A percentile compares a stretch with the other conserved stretches of the same genome.
Evolutionary conservation across 2,113 vertebrate species (phyloP).

Genomic region (Chaetops frenatus): DNA sequence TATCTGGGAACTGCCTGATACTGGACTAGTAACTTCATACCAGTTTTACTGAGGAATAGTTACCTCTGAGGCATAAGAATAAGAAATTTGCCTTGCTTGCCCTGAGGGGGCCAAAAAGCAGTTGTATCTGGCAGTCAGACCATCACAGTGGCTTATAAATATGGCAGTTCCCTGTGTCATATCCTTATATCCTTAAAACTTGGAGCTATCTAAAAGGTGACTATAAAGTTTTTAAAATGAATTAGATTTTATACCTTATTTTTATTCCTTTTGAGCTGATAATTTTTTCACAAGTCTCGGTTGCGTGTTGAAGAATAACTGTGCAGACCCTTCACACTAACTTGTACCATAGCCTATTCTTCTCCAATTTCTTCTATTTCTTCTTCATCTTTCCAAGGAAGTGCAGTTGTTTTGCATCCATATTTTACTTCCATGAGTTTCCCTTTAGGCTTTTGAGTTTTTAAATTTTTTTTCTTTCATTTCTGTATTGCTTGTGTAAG

Average conservation of each 20-base stretch:
- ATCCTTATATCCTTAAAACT: neutral
- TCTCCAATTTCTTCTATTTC: neutral
- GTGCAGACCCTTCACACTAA: neutral
- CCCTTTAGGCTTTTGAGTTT: neutral
- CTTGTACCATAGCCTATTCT: neutral
- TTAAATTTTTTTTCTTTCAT: neutral
- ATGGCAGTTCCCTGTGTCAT: neutral
- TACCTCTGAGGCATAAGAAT: neutral
- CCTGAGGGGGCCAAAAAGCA: neutral
- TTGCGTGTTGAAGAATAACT: neutral
- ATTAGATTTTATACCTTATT: neutral
- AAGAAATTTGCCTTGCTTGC: neutral
- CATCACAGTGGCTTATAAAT: neutral
- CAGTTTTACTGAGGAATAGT: neutral
- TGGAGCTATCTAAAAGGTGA: neutral
- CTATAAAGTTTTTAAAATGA: fast-evolving
- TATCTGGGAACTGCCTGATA: neutral
- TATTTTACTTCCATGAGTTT: neutral
- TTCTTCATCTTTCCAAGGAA: neutral
- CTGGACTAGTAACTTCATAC: neutral
- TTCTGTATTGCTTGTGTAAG: neutral
- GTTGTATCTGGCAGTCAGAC: neutral
- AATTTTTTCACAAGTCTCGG: neutral
- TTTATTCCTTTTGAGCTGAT: neutral
- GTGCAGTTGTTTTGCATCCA: neutral